Percentiles rank a stretch among this genome's conserved stretches.
phyloP scores from a whole-genome alignment of 35 echinoderm and acorn worm genomes.

The Lytechinus variegatus region DNA sequence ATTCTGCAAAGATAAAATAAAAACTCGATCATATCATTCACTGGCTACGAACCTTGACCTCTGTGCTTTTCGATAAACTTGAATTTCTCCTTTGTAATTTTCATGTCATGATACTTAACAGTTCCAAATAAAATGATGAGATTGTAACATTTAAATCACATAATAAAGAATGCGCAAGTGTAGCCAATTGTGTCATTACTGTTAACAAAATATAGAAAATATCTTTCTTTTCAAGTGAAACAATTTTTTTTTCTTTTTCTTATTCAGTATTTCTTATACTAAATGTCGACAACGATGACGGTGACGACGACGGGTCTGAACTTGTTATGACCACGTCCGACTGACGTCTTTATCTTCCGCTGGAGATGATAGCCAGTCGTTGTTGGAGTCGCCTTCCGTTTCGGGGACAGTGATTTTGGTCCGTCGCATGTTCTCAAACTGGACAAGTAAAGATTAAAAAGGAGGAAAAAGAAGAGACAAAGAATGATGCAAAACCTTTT shows the following conservation, averaged over 20 bases:
- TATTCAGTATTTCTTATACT: not conserved
- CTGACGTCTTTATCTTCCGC: conserved; percentile 1
- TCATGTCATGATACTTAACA: too few species aligned
- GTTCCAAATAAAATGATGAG: too few species aligned
- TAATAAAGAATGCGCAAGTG: not conserved
- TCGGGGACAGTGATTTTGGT: not conserved
- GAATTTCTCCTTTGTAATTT: too few species aligned
- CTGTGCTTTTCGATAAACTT: too few species aligned
- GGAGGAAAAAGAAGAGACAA: too few species aligned
- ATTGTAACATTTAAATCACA: too few species aligned
- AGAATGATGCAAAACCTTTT: too few species aligned
- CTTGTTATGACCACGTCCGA: conserved; percentile 27
- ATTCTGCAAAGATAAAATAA: too few species aligned
- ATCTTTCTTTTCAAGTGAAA: not conserved
- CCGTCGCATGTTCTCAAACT: conserved; percentile 31
- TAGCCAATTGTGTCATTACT: not conserved
- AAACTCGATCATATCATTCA: not conserved
- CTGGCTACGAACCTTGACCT: not conserved
- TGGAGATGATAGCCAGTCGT: conserved; percentile 29
- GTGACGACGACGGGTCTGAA: not conserved
- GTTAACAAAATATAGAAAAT: not conserved
- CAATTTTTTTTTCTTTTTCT: not conserved
- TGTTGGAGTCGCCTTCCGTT: not conserved
- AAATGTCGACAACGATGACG: not conserved
- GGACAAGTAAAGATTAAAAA: not conserved